These are phyloP conservation scores for Gymnogyps californianus DNA, from an alignment of 2,113 vertebrate genomes.

Conservation along the genomic window DNA sequence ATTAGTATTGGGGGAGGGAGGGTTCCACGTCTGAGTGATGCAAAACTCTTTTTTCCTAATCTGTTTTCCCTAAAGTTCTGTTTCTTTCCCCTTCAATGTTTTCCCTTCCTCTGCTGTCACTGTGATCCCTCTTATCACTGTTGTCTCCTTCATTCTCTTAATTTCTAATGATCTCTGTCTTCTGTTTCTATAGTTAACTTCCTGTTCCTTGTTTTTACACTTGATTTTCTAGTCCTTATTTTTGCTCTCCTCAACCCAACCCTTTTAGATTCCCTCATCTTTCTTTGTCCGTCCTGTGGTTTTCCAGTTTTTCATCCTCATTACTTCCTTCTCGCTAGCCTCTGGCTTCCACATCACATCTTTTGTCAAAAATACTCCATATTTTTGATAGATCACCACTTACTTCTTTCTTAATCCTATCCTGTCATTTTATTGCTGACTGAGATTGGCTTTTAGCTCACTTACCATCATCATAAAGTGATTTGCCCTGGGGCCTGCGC, in stretches of 20 bases:
- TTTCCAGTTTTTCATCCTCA: slow-evolving; percentile 13
- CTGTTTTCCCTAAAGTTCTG: background rate
- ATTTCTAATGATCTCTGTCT: background rate
- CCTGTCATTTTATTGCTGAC: slow-evolving; percentile 32
- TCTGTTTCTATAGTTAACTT: background rate
- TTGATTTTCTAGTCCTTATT: background rate
- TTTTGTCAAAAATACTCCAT: slow-evolving; percentile 36
- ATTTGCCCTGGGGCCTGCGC: background rate
- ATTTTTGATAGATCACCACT: slow-evolving; percentile 37
- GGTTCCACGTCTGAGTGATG: background rate
- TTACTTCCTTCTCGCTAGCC: background rate
- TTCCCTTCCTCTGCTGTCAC: background rate
- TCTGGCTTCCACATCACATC: background rate
- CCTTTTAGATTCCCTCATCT: background rate
- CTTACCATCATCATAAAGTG: slow-evolving; percentile 30
- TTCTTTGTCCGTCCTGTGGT: background rate
- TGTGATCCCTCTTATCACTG: background rate
- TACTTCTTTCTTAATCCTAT: slow-evolving; percentile 27
- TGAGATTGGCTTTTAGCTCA: slow-evolving; percentile 29
- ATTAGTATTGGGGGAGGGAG: background rate
- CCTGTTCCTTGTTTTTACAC: background rate
- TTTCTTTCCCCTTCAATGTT: background rate
- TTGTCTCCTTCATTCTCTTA: background rate
- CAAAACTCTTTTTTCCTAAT: background rate
- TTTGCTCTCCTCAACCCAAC: background rate